Evolutionary conservation across 2,888 invertebrate genomes (phyloP), one percentile per base, ranked within the genome.

Genomic region (Spodoptera exigua): DNA sequence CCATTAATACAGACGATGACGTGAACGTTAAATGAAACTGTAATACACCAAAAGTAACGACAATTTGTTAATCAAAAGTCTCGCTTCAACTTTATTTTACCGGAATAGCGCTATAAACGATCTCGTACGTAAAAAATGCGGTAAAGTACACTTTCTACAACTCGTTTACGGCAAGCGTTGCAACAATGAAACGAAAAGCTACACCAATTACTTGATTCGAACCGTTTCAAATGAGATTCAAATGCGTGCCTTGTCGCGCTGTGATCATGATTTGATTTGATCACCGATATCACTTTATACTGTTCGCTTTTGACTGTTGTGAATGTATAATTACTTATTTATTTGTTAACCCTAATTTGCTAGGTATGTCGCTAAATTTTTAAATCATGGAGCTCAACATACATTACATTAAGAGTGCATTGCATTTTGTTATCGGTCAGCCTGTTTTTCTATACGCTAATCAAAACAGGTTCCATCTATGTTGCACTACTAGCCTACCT

Each of bases 121-220:
- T 40, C 13, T 46, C 35, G 49, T 70, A 58, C 56, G 49, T 60
- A 65, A 56, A 62, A 74, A 71, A 78, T 66, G 51, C 66, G 57
- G 58, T 65, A 70, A 77, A 78, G 72, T 77, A 81, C 78, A 82
- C 86, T 87, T 86, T 87, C 87, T 87, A 85, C 74, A 70, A 49
- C 71, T 70, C 60, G 75, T 76, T 74, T 49, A 66, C 56, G 48
- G 70, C 71, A 54, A 77, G 61, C 74, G 65, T 69, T 64, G 72
- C 73, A 70, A 76, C 70, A 73, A 78, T 76, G 72, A 80, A 81
- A 81, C 70, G 68, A 75, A 72, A 74, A 72, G 73, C 68, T 54
- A 75, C 68, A 71, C 71, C 77, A 74, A 76, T 76, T 77, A 76
- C 61, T 59, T 55, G 69, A 75, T 78, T 79, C 68, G 59, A 70